Percentiles rank a stretch among this genome's conserved stretches.
Evolutionary conservation across 2,797 vertebrate genomes (phyloP).

Genomic region (Brotula barbata): DNA sequence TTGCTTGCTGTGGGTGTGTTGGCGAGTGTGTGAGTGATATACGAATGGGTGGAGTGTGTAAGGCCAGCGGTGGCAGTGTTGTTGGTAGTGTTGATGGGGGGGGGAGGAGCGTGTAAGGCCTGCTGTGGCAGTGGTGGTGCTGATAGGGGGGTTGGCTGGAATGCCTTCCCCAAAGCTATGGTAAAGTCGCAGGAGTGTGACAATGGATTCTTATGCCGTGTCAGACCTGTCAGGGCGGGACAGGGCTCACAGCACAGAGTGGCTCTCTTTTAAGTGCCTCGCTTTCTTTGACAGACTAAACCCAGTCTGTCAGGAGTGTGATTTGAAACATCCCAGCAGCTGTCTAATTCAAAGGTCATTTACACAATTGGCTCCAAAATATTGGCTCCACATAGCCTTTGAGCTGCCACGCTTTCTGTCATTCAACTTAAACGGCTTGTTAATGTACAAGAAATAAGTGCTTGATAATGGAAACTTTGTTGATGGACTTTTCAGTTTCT

Average conservation of each 20-base stretch:
- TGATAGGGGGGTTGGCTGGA: constrained; percentile 31
- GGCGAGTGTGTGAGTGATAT: constrained; percentile 8
- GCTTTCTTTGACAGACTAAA: constrained; percentile 17
- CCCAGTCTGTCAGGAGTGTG: constrained; percentile 3
- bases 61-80: constrained; percentile 17
- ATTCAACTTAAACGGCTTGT: background rate
- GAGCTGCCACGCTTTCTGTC: background rate
- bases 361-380: constrained; percentile 10
- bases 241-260: constrained; percentile 18
- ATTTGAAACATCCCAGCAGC: constrained; percentile 4
- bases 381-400: constrained; percentile 4
- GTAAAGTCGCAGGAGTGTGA: constrained; percentile 63
- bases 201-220: constrained; percentile 36
- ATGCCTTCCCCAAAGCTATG: constrained; percentile 69
- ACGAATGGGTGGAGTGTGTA: constrained; percentile 38
- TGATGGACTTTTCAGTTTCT: too few species aligned
- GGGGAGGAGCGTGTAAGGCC: too few species aligned
- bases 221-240: constrained; percentile 68
- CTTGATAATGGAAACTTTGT: background rate
- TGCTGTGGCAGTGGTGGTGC: constrained; percentile 14
- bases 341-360: constrained; percentile 34
- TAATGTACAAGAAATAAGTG: background rate
- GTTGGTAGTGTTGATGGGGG: too few species aligned
- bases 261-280: constrained; percentile 2
- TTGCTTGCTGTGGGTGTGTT: constrained; percentile 39